A percentile compares a stretch with the other conserved stretches of the same genome.
Conservation (phyloP, 2,888 invertebrate genomes). For the Lycocerus yunnanus region DNA sequence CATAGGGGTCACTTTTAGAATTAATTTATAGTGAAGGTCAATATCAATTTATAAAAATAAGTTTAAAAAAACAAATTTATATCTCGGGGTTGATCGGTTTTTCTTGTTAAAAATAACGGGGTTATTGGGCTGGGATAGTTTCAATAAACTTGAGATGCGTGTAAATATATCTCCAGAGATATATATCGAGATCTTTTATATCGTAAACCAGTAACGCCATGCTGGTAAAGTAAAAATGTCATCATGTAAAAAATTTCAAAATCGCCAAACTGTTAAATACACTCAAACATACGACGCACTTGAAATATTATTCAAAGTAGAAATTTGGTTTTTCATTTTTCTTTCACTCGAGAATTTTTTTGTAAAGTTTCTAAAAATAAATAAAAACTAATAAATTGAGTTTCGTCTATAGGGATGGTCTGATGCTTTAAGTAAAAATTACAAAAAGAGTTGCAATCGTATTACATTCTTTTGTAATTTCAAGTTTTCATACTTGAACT, state of each 20-base stretch:
- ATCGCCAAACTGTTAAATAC: neutral
- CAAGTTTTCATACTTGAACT: neutral
- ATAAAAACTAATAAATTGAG: neutral
- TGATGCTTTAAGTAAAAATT: neutral
- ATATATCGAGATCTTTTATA: neutral
- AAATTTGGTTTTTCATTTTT: neutral
- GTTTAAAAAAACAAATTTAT: neutral
- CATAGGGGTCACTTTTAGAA: neutral
- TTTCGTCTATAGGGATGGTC: neutral
- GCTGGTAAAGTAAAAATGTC: neutral
- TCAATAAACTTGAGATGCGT: neutral
- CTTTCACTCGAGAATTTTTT: neutral
- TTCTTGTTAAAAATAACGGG: neutral
- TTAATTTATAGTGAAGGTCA: neutral
- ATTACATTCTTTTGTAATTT: neutral
- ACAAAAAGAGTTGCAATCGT: neutral
- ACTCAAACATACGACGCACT: neutral
- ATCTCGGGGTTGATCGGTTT: neutral
- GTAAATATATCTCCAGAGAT: neutral
- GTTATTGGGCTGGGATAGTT: neutral
- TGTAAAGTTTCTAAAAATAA: neutral
- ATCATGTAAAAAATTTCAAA: neutral
- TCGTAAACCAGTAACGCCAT: neutral
- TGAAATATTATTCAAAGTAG: neutral
- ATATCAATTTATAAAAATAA: neutral